A percentile compares a stretch with the other conserved stretches of the same genome.
Conservation (phyloP, 2,113 vertebrate genomes). For the Synchiropus splendidus region DNA sequence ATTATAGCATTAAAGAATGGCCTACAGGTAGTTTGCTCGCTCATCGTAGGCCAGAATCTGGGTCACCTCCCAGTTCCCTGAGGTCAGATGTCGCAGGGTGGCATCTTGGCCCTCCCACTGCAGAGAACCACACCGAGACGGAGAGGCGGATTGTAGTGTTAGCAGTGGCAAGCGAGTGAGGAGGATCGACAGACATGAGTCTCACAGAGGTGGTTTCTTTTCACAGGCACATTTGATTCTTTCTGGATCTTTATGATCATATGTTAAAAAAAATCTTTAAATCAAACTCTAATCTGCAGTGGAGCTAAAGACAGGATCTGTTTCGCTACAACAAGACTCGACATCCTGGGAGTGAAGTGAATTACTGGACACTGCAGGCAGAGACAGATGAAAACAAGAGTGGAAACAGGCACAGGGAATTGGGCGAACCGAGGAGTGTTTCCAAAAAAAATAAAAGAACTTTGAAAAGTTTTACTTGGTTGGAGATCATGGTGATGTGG, state of each 20-base stretch:
- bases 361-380: slow-evolving; percentile 9
- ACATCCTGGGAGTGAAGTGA: slow-evolving; percentile 2
- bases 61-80: slow-evolving; percentile 66
- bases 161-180: no score
- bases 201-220: no score
- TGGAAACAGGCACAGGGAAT: neutral
- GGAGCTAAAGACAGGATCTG: slow-evolving; percentile 1
- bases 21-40: slow-evolving; percentile 28
- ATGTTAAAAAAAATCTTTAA: no score
- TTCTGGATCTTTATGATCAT: no score
- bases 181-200: no score
- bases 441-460: slow-evolving; percentile 8
- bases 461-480: slow-evolving; percentile 37
- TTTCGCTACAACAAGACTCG: slow-evolving; percentile 8
- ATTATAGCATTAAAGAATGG: slow-evolving; percentile 21
- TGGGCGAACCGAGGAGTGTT: neutral
- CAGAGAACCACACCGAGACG: no score
- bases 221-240: no score
- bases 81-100: slow-evolving; percentile 57
- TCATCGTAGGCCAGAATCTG: slow-evolving; percentile 53
- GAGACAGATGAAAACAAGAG: slow-evolving; percentile 2
- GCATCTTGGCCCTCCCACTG: slow-evolving; percentile 40
- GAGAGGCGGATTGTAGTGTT: no score
- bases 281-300: no score
- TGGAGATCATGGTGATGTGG: slow-evolving; percentile 61